Conservation (phyloP, 2,797 vertebrate genomes). For the Eupleurogrammus muticus region DNA sequence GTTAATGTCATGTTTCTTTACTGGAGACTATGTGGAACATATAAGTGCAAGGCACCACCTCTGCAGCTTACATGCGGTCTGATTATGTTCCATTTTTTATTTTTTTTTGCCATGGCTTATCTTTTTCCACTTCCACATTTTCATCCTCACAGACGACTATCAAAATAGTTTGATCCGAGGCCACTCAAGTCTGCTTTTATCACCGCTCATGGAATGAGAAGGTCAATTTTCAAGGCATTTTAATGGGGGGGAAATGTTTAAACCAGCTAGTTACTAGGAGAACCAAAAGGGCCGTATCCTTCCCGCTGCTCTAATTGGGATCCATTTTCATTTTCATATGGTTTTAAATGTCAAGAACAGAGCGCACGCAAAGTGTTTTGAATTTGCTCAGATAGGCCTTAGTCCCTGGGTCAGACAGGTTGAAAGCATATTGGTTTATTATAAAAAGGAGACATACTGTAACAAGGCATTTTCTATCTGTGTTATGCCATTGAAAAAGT, state of each 20-base stretch:
- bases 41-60: slow-evolving; percentile 49
- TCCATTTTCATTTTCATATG: slow-evolving; percentile 73
- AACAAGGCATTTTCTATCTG: slow-evolving; percentile 14
- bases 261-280: slow-evolving; percentile 62
- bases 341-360: slow-evolving; percentile 79
- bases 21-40: slow-evolving; percentile 40
- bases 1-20: slow-evolving; percentile 72
- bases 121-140: slow-evolving; percentile 56
- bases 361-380: slow-evolving; percentile 65
- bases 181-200: slow-evolving; percentile 68
- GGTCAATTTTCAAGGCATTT: slow-evolving; percentile 73
- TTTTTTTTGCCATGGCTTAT: slow-evolving; percentile 31
- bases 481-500: slow-evolving; percentile 15
- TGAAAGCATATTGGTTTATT: slow-evolving; percentile 61
- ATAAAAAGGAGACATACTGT: slow-evolving; percentile 35
- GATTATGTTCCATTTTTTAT: slow-evolving; percentile 33
- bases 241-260: slow-evolving; percentile 36
- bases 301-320: slow-evolving; percentile 70
- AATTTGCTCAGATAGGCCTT: slow-evolving; percentile 53
- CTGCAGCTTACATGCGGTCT: slow-evolving; percentile 26
- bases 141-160: slow-evolving; percentile 48
- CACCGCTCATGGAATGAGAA: slow-evolving; percentile 43
- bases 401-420: slow-evolving; percentile 48
- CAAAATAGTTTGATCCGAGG: slow-evolving; percentile 66
- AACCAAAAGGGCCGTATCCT: slow-evolving; percentile 45